Conservation (phyloP, 1,140 invertebrate genomes). For the Mercenaria mercenaria region DNA sequence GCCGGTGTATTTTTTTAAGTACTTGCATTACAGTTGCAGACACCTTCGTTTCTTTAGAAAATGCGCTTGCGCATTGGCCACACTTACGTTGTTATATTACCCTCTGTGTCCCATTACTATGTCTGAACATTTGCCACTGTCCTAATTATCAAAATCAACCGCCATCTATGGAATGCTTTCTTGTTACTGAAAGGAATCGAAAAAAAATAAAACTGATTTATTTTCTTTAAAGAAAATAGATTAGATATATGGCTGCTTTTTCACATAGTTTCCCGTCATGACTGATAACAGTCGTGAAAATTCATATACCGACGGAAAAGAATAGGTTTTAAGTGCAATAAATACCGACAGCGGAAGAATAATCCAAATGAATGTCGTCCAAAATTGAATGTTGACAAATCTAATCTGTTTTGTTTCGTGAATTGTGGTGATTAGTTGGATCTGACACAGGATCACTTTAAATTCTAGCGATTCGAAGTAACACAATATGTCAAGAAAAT, state of each 20-base stretch:
- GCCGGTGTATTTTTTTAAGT: too few relatives aligned
- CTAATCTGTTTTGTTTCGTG: conserved; percentile 43
- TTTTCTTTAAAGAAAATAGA: background rate
- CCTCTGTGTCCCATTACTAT: too few relatives aligned
- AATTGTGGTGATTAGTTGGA: conserved; percentile 39
- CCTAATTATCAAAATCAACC: too few relatives aligned
- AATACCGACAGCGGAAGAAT: background rate
- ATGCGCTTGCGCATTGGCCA: too few relatives aligned
- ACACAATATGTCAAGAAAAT: background rate
- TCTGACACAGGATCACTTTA: conserved; percentile 7
- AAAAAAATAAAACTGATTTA: too few relatives aligned
- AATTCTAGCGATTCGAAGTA: background rate
- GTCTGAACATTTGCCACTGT: too few relatives aligned
- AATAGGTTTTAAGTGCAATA: background rate
- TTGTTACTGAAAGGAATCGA: too few relatives aligned
- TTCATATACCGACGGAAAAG: background rate
- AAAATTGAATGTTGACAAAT: conserved; percentile 45
- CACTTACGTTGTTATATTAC: too few relatives aligned
- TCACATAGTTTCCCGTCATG: background rate
- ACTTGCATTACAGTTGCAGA: too few relatives aligned
- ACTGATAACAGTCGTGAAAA: background rate
- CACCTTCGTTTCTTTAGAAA: too few relatives aligned
- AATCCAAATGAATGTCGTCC: conserved; percentile 15
- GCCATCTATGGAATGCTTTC: too few relatives aligned
- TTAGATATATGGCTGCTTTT: background rate